Percentiles rank a stretch among this genome's conserved stretches.
These are phyloP conservation scores for Siniperca knerii DNA, from an alignment of 2,113 vertebrate genomes.

Conservation along the genomic window DNA sequence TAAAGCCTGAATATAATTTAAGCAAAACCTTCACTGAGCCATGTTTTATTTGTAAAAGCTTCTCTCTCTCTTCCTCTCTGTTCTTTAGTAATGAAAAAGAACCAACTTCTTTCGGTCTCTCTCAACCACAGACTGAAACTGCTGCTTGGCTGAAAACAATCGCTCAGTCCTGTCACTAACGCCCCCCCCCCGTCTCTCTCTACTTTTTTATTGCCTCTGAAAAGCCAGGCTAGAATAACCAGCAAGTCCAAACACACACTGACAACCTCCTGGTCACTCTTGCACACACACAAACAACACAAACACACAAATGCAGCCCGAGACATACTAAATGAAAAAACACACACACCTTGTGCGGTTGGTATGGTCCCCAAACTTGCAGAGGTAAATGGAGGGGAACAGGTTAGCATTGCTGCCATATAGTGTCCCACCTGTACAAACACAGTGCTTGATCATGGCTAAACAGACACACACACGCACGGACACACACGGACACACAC, in stretches of 20 bases:
- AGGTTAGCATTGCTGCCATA: slow-evolving; percentile 83
- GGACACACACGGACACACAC: slow-evolving; percentile 20
- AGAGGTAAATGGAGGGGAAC: slow-evolving; percentile 90
- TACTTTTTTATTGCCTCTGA: slow-evolving; percentile 79
- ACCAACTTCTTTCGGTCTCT: slow-evolving; percentile 41
- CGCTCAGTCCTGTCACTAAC: slow-evolving; percentile 47
- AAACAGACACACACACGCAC: slow-evolving; percentile 39
- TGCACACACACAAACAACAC: slow-evolving; percentile 32
- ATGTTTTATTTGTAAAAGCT: slow-evolving; percentile 12
- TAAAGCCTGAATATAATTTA: slow-evolving; percentile 38
- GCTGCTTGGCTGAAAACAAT: slow-evolving; percentile 58
- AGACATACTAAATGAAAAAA: slow-evolving; percentile 49
- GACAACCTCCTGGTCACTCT: slow-evolving; percentile 66
- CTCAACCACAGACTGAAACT: slow-evolving; percentile 43
- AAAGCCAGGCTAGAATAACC: slow-evolving; percentile 80
- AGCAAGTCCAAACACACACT: slow-evolving; percentile 78
- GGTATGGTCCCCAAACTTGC: slow-evolving; percentile 79
- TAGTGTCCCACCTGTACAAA: slow-evolving; percentile 87
- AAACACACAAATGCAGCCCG: slow-evolving; percentile 32
- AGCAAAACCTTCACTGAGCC: slow-evolving; percentile 29
- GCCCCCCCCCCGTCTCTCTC: slow-evolving; percentile 11
- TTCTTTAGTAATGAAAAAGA: slow-evolving; percentile 10
- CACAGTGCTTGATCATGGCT: slow-evolving; percentile 70
- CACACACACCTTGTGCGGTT: slow-evolving; percentile 69
- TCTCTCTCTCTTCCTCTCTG: background rate